These are phyloP conservation scores for Scalopus aquaticus DNA, from an alignment of 2,113 vertebrate genomes.

Conservation along the genomic window DNA sequence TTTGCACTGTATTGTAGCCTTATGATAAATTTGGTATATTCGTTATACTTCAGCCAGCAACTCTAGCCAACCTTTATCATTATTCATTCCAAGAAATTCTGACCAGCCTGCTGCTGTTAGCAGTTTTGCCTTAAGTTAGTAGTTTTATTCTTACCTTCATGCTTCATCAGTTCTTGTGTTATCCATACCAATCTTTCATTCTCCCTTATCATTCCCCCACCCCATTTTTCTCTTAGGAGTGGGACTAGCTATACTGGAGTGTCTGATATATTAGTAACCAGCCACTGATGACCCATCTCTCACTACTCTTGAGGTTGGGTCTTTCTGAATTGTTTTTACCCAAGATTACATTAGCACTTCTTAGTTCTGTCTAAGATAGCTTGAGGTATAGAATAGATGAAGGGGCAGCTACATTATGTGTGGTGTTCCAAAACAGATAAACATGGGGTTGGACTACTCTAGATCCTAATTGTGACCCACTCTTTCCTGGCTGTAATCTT, in stretches of 20 bases:
- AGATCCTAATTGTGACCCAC: background rate
- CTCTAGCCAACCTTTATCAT: background rate
- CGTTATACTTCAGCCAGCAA: background rate
- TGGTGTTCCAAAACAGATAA: background rate
- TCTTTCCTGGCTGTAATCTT: background rate
- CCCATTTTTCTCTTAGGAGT: background rate
- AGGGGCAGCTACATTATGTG: background rate
- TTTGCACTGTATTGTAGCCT: background rate
- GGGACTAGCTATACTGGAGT: background rate
- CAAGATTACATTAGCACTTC: background rate
- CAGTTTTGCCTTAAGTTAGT: background rate
- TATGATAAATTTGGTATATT: conserved; percentile 13
- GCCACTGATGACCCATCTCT: background rate
- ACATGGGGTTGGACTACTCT: background rate
- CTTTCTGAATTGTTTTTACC: background rate
- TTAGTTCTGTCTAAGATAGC: background rate
- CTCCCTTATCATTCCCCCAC: background rate
- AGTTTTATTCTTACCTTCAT: background rate
- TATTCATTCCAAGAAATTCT: conserved; percentile 1
- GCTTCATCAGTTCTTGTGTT: background rate
- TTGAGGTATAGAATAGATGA: background rate
- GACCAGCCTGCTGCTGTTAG: background rate
- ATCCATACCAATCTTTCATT: background rate
- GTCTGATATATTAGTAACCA: background rate
- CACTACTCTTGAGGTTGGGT: background rate